Base-by-base conservation (phyloP, 2,888 invertebrate genomes). In the Arctia plantaginis region DNA sequence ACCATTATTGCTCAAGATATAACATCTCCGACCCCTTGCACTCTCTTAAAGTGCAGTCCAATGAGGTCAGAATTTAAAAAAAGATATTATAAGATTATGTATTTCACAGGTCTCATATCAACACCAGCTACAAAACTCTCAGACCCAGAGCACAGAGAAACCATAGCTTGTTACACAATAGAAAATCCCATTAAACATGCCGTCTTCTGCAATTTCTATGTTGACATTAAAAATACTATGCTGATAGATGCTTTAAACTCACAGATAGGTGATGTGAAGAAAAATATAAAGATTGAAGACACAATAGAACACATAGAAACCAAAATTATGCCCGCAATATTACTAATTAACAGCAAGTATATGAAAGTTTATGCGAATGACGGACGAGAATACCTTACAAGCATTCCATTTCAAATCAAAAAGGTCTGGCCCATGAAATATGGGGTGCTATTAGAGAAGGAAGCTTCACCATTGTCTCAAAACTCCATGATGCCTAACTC, bases 351-450 rank as follows among this genome's bases (percentile, higher is more conserved):
- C 92, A 96, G 96, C 47, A 97, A 97, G 85, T 97, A 97, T 81
- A 95, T 99, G 84, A 97, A 97, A 87, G 98, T 98, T 2, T 99
- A 97, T 85, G 97, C 98, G 0, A 96, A 96, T 66, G 97, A 97
- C 83, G 99, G 98, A 0, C 97, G 98, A 90, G 98, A 99, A 89
- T 99, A 97, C 86, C 96, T 98, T 18, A 97, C 98, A 0, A 97
- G 98, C 82, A 94, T 99, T 66, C 99, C 98, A 3, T 97, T 97
- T 87, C 96, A 98, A 96, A 97, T 99, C 1, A 97, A 97, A 69
- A 97, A 97, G 85, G 96, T 98, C 0, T 99, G 99, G 98, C 96
- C 97, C 0, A 98, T 98, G 84, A 97, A 97, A 87, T 98, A 97
- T 93, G 99, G 99, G 6, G 96, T 99, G 51, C 91, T 99, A 67